Conservation (phyloP, 2,888 invertebrate species). For the Tenthredo mesomela region DNA sequence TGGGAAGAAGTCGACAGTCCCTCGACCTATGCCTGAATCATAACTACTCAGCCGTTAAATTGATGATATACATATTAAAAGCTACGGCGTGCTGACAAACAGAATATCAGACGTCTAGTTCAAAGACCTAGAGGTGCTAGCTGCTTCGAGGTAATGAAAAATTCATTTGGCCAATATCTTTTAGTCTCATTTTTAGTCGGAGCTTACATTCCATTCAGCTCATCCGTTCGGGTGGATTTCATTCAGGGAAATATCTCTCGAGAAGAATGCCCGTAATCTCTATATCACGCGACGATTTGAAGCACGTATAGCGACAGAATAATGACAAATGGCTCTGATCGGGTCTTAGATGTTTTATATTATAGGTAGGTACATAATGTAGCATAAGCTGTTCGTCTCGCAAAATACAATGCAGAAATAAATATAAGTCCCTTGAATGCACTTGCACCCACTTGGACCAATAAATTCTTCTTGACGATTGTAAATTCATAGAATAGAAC, state of each 20-base stretch:
- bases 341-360: neutral
- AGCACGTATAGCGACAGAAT: neutral
- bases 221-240: neutral
- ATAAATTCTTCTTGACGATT: neutral
- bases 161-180: neutral
- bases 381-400: neutral
- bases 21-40: neutral
- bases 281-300: neutral
- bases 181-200: neutral
- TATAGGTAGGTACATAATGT: too few relatives aligned
- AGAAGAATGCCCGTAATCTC: neutral
- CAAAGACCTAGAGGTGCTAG: neutral
- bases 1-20: neutral
- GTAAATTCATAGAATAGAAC: neutral
- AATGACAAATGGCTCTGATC: neutral
- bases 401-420: too few relatives aligned
- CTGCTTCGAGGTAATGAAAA: neutral
- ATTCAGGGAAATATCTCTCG: neutral
- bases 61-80: neutral
- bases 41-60: neutral
- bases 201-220: neutral
- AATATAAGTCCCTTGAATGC: neutral
- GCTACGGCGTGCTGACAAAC: conserved; percentile 7
- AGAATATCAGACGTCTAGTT: neutral
- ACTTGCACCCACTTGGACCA: neutral